Base-by-base conservation (phyloP, 2,113 vertebrate genomes). In the Triplophysa dalaica region DNA sequence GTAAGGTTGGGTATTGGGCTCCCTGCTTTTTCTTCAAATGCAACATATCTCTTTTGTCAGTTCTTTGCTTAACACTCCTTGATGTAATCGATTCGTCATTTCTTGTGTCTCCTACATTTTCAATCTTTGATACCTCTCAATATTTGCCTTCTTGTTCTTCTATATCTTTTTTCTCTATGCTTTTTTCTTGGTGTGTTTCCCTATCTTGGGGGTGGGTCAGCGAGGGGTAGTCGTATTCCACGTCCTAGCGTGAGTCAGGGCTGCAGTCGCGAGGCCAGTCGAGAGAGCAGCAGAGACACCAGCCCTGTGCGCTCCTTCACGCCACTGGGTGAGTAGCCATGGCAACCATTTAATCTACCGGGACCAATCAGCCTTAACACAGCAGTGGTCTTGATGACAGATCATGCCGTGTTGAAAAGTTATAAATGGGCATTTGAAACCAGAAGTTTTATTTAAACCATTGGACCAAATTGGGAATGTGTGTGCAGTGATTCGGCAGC, bases 201-300 rank as follows among this genome's bases (percentile, higher is more conserved):
- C 48, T 58, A 50, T 70, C 29, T 61, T 78, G 60, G 89, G 92
- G 92, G 86, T 87, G 83, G 88, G 80, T 89, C 94, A 96, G 96
- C 94, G 16, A 94, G 94, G 89, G 95, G 96, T 92, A 99, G 97
- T 90, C 97, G 97, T 86, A 98, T 99, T 90, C 97, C 97, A 85
- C 95, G 97, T 70, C 97, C 97, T 90, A 99, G 97, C 91, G 95
- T 98, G 94, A 99, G 97, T 94, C 97, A 99, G 93, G 96, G 97
- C 79, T 99, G 97, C 94, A 99, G 97, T 93, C 94, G 97, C 87
- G 97, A 99, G 89, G 95, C 97, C 90, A 99, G 97, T 92, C 94
- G 97, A 67, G 97, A 99, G 90, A 99, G 97, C 89, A 99, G 97
- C 94, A 93, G 97, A 91, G 97, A 99, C 92, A 94, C 97, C 48